Conservation (phyloP, 1,140 invertebrate species). For the Stegodyphus dumicola region DNA sequence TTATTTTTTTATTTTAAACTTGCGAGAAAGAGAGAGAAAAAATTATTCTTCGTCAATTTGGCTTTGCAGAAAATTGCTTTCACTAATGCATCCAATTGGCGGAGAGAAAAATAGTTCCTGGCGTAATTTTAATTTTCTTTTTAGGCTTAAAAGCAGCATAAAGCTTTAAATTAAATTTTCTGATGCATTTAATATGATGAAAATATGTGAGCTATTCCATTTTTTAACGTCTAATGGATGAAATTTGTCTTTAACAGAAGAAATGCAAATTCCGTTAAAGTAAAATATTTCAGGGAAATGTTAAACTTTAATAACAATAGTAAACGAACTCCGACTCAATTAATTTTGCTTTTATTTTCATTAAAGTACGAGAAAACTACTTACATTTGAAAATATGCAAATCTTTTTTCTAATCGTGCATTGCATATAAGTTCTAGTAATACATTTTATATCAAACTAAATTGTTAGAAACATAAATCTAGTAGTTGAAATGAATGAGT, state of each 20-base stretch:
- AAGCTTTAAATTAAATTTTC: constrained; percentile 44
- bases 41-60: constrained; percentile 42
- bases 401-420: too few relatives aligned
- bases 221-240: constrained; percentile 5
- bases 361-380: too few relatives aligned
- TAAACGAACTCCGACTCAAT: too few relatives aligned
- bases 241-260: constrained; percentile 32
- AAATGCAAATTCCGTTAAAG: too few relatives aligned
- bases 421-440: too few relatives aligned
- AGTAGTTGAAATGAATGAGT: too few relatives aligned
- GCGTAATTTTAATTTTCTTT: not conserved
- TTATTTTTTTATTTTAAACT: constrained; percentile 15
- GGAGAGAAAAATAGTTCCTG: constrained; percentile 13
- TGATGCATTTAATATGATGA: constrained; percentile 36
- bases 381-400: too few relatives aligned
- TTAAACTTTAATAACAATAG: too few relatives aligned
- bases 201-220: constrained; percentile 9
- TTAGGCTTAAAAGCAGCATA: constrained; percentile 6
- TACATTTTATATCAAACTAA: too few relatives aligned
- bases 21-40: constrained; percentile 5
- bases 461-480: too few relatives aligned
- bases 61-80: constrained; percentile 50
- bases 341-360: too few relatives aligned
- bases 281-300: too few relatives aligned
- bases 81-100: constrained; percentile 45